Evolutionary conservation across 1,140 invertebrate species (phyloP).

Genomic region (Drosophila nigrodunni): DNA sequence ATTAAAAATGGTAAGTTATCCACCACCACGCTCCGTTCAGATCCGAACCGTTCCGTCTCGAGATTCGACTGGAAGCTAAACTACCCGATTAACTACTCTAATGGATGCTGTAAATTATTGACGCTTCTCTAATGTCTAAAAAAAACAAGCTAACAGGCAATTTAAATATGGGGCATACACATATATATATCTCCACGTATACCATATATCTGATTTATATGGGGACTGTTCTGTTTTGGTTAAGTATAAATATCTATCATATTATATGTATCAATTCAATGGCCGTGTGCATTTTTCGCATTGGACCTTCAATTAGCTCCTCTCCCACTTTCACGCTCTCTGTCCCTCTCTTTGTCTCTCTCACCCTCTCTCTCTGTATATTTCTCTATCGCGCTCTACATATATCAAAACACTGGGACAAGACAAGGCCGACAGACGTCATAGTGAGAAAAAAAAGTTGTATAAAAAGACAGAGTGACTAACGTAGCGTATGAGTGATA

Average conservation of each 20-base stretch:
- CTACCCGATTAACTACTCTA: conserved; percentile 72
- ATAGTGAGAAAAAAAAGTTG: conserved; percentile 32
- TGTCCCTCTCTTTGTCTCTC: conserved; percentile 1
- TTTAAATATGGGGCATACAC: background rate
- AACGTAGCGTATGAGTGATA: conserved; percentile 72
- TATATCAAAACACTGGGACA: conserved; percentile 39
- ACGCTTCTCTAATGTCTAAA: conserved; percentile 67
- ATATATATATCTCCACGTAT: too few relatives aligned
- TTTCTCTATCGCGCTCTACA: background rate
- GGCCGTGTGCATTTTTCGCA: conserved; percentile 33
- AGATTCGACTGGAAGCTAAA: conserved; percentile 39
- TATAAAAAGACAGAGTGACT: conserved; percentile 59
- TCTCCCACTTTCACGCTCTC: background rate
- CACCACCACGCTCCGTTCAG: conserved; percentile 12
- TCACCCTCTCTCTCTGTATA: background rate
- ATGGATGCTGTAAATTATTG: conserved; percentile 75
- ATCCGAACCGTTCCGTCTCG: background rate
- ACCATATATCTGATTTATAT: too few relatives aligned
- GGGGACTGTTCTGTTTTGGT: conserved; percentile 23
- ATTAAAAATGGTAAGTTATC: conserved; percentile 79
- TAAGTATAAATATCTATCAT: conserved; percentile 23
- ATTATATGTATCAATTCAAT: conserved; percentile 30
- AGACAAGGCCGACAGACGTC: conserved; percentile 67
- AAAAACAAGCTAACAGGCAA: conserved; percentile 43
- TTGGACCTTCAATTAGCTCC: conserved; percentile 28